These are phyloP conservation scores for Zaprionus obscuricornis DNA, from an alignment of 2,888 invertebrate species.

Conservation along the genomic window DNA sequence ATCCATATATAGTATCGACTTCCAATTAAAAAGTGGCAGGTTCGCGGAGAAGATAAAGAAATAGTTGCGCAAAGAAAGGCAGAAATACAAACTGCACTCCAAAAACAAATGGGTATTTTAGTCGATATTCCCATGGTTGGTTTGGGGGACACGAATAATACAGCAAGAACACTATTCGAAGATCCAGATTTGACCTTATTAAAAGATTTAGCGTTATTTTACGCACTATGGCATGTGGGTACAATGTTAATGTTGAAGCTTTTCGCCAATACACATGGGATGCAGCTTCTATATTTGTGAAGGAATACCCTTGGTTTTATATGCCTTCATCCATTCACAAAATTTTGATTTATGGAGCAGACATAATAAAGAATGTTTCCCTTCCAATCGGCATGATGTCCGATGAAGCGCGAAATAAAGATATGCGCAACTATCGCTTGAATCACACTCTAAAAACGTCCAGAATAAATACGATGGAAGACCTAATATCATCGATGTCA, in stretches of 20 bases:
- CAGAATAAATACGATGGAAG: not conserved
- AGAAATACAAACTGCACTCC: not conserved
- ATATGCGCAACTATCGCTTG: not conserved
- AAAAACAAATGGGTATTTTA: slow-evolving; percentile 10
- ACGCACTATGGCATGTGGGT: slow-evolving; percentile 11
- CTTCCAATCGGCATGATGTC: slow-evolving; percentile 13
- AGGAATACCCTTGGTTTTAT: slow-evolving; percentile 31
- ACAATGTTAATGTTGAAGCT: slow-evolving; percentile 10
- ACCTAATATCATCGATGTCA: not conserved
- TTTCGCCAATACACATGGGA: slow-evolving; percentile 16
- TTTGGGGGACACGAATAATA: slow-evolving; percentile 34
- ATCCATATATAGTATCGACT: slow-evolving; percentile 21
- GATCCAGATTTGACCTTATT: slow-evolving; percentile 25
- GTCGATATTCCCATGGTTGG: slow-evolving; percentile 29
- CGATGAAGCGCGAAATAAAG: slow-evolving; percentile 1
- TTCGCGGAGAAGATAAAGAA: slow-evolving; percentile 10
- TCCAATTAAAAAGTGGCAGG: not conserved
- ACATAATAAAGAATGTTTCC: slow-evolving; percentile 19
- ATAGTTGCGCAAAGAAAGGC: slow-evolving; percentile 4
- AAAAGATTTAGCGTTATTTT: slow-evolving; percentile 25
- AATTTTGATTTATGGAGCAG: slow-evolving; percentile 7
- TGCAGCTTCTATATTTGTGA: slow-evolving; percentile 25
- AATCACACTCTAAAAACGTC: slow-evolving; percentile 5
- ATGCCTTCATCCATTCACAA: slow-evolving; percentile 30
- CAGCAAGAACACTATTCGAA: slow-evolving; percentile 29